Evolutionary conservation across 2,113 vertebrate genomes (phyloP), one percentile per base, ranked within the genome.

Genomic region (Pogona vitticeps): DNA sequence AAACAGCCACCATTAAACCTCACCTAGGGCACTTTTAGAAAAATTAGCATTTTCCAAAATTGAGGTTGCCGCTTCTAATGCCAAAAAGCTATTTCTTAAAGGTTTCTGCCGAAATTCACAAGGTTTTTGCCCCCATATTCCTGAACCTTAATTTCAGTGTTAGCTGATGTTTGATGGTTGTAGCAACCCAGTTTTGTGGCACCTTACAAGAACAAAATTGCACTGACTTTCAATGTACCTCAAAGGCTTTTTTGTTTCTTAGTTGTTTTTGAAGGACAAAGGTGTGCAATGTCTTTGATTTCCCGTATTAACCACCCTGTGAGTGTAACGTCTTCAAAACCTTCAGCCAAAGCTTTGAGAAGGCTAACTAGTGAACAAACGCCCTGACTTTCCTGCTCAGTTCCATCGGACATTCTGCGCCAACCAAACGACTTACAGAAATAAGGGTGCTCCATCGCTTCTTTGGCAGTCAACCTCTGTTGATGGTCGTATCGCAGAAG

Each of bases 401-500:
- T 2, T 46, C 38, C 31, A 14, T 13, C 33, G 28, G 10, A 38
- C 9, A 1, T 65, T 26, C 56, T 59, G 40, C 46, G 63, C 59
- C 2, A 38, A 61, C 18, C 52, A 15, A 12, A 33, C 38, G 6
- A 97, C 98, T 98, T 83, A 99, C 98, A 99, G 96, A 99, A 99
- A 94, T 99, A 99, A 0, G 98, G 97, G 95, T 99, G 98, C 83
- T 98, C 98, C 98, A 99, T 99, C 0, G 98, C 98, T 96, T 99
- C 98, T 58, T 97, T 98, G 58, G 98, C 98, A 0, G 98, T 99
- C 96, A 99, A 95, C 94, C 98, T 97, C 97, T 99, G 98, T 95
- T 99, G 98, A 97, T 99, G 98, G 97, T 99, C 98, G 0, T 99
- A 99, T 91, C 98, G 98, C 97, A 99, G 98, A 88, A 99, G 98